Conservation (phyloP, 30 jellyfish, hydroid and myxozoan genomes). For the Catostylus mosaicus region DNA sequence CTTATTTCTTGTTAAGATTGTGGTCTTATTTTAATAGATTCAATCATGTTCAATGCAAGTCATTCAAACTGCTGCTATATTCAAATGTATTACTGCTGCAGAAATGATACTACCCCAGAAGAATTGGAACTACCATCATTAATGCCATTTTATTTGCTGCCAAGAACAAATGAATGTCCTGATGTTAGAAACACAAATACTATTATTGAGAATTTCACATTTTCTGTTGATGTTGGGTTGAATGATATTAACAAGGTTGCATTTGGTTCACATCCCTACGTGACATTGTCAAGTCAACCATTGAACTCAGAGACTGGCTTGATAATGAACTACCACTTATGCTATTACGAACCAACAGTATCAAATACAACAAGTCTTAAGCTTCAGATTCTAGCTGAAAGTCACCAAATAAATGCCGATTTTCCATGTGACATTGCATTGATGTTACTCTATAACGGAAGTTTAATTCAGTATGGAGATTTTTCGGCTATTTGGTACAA, state of each 20-base stretch:
- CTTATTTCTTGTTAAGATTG: no score
- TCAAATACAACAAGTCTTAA: neutral
- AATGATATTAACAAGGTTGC: neutral
- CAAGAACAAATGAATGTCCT: constrained; percentile 56
- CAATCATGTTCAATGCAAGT: constrained; percentile 19
- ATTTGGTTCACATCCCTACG: constrained; percentile 55
- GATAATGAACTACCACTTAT: constrained; percentile 42
- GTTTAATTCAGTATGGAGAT: constrained; percentile 23
- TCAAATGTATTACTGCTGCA: constrained; percentile 65
- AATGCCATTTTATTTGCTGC: constrained; percentile 55
- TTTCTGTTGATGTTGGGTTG: neutral
- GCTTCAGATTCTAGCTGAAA: neutral
- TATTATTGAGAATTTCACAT: constrained; percentile 23
- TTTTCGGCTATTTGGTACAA: constrained; percentile 8
- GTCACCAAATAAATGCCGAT: constrained; percentile 42
- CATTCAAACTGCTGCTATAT: constrained; percentile 51
- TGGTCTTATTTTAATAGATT: constrained; percentile 8
- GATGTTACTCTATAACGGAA: constrained; percentile 13
- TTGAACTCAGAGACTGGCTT: neutral
- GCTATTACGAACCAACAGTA: constrained; percentile 61
- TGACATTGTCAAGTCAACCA: neutral
- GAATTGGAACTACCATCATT: constrained; percentile 13
- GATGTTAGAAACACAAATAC: constrained; percentile 25
- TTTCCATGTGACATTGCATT: constrained; percentile 33
- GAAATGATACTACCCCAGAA: constrained; percentile 25